Evolutionary conservation across 2,888 invertebrate genomes (phyloP), one percentile per base, ranked within the genome.

Genomic region (Dicyrtoma fusca): DNA sequence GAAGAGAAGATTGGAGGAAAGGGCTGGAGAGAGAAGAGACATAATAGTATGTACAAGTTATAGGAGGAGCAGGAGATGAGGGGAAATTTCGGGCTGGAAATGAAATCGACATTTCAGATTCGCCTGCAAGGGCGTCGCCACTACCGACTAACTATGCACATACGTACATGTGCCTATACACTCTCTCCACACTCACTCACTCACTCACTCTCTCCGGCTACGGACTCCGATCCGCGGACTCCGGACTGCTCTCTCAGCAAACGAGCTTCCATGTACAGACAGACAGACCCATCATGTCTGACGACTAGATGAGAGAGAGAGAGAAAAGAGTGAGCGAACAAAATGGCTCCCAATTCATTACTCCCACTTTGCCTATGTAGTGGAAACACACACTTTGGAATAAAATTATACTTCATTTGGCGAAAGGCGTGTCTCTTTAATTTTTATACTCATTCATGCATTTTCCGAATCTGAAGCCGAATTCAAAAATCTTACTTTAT

Each of bases 261-360:
- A n/a, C n/a, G n/a, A n/a, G 34, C 34, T 34, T 8, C 34, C 34
- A 34, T 34, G 34, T 34, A 34, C 34, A 34, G n/a, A n/a, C 34
- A 34, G 3, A 34, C 34, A 34, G 3, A 34, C n/a, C n/a, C n/a
- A 34, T 34, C 4, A 34, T 23, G 34, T 59, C 25, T 3, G 5
- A 53, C 45, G 23, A 8, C 25, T 47, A 61, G 34, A 19, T 17
- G 61, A 17, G n/a, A 51, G 17, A 34, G 23, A 26, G 53, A 17
- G 11, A 53, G 42, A 62, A 62, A 69, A 47, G 68, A 69, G 61
- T 62, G 71, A 66, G 68, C 34, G 73, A 76, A 76, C 79, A 79
- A 79, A 77, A 79, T 79, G 79, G 79, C 79, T 77, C 70, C 79
- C 79, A 74, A 79, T 77, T 79, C 77, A 79, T 79, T 77, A 77